Base-by-base conservation (phyloP, 2,888 invertebrate species). In the Hemicrepidius hirtus region DNA sequence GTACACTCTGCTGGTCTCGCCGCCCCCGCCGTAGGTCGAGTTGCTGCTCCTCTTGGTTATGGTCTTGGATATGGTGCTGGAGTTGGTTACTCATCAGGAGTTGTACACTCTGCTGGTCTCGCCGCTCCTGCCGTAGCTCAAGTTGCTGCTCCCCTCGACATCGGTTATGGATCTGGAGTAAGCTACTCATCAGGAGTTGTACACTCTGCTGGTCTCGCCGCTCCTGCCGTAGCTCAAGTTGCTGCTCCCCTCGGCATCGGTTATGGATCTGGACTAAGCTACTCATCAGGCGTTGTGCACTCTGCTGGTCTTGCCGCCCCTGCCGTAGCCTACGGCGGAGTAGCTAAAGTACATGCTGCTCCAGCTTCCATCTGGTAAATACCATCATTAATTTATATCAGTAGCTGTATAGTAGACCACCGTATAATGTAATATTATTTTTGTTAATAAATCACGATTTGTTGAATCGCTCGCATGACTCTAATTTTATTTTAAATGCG, bases 181-280 rank as follows among this genome's bases (percentile, higher is more conserved):
- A n/a, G n/a, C n/a, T 50, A 50, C 50, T 50, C 50, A 24, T 21
- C 50, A 6, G 50, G 50, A 50, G 50, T 50, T 20, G 50, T 50
- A 21, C 50, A 50, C 57, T 72, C 68, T 10, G 10, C 21, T 6
- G 50, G 50, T 9, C 9, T 12, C 10, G 10, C n/a, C 18, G 57
- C 70, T 12, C 57, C 65, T 18, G 60, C 65, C 75, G 50, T 69
- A 74, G 71, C 73, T 13, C 63, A 67, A 10, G 73, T 74, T 24
- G 24, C 24, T 24, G 24, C 24, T 12, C 76, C 5, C n/a, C n/a
- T n/a, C 1, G 41, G 41, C 10, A 3, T n/a, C 16, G 41, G 41
- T 16, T 44, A 44, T 9, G 32, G 7, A 32, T 32, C 32, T 32
- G 32, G 32, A 5, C 9, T 32, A 5, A 44, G 44, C 16, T 50